These are phyloP conservation scores for Himalopsyche anomala DNA, from an alignment of 2,888 invertebrate genomes.

Conservation along the genomic window DNA sequence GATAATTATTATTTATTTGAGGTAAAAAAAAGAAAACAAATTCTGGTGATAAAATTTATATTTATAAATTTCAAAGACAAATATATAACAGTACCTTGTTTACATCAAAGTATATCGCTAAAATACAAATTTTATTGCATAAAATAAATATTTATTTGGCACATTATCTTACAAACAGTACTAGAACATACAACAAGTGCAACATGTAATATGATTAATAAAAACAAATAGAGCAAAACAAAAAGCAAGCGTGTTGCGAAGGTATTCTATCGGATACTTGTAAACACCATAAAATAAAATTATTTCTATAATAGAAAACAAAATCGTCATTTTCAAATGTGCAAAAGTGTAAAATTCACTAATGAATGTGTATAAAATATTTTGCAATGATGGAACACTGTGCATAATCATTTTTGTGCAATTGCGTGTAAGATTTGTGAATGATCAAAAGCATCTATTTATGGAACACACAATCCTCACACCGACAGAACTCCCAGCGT, in stretches of 20 bases:
- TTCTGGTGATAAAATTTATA: background rate
- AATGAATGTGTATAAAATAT: conserved; percentile 3
- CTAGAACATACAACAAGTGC: background rate
- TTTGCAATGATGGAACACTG: conserved; percentile 35
- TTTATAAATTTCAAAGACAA: conserved; percentile 15
- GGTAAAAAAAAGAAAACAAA: background rate
- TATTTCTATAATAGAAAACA: background rate
- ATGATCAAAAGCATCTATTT: conserved; percentile 44
- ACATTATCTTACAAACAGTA: conserved; percentile 2
- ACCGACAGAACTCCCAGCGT: conserved; percentile 40
- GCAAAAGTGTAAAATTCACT: conserved; percentile 18
- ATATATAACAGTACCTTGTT: background rate
- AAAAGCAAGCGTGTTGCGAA: conserved; percentile 9
- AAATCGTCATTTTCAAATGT: conserved; percentile 1
- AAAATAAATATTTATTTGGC: background rate
- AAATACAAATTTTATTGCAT: background rate
- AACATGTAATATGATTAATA: conserved; percentile 1
- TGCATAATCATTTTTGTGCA: conserved; percentile 42
- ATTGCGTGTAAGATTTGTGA: conserved; percentile 45
- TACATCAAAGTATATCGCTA: background rate
- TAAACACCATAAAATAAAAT: background rate
- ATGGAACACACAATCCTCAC: conserved; percentile 36
- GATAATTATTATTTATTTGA: background rate
- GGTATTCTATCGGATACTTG: background rate
- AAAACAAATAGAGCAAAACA: conserved; percentile 6